Conservation (phyloP, 2,888 invertebrate species). For the Eledone cirrhosa region DNA sequence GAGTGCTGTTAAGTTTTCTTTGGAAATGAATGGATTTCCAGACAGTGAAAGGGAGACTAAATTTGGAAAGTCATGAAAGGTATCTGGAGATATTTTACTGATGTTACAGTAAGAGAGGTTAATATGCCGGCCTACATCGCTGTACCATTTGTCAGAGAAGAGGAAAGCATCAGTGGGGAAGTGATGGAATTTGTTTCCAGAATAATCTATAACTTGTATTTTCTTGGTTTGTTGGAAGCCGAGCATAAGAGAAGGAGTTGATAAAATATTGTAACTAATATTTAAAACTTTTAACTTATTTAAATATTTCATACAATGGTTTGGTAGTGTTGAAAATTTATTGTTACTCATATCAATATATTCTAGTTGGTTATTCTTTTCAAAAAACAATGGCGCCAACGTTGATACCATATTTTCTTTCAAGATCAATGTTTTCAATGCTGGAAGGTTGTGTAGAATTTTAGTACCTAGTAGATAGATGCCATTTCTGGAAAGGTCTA, state of each 20-base stretch:
- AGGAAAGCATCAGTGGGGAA: conserved; percentile 43
- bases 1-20: conserved; percentile 36
- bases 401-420: conserved; percentile 40
- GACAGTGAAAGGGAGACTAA: conserved; percentile 43
- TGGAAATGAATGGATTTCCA: conserved; percentile 41
- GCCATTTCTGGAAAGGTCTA: conserved; percentile 43
- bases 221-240: conserved; percentile 44
- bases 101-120: conserved; percentile 49
- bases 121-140: conserved; percentile 37
- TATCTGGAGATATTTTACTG: conserved; percentile 38
- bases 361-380: conserved; percentile 39
- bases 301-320: conserved; percentile 39
- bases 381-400: conserved; percentile 43
- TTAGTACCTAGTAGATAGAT: conserved; percentile 36
- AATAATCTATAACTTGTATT: conserved; percentile 43
- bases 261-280: conserved; percentile 45
- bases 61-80: conserved; percentile 39
- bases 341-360: conserved; percentile 49
- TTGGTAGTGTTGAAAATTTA: conserved; percentile 39
- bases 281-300: conserved; percentile 43
- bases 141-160: conserved; percentile 42
- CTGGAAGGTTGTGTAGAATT: conserved; percentile 37
- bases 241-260: conserved; percentile 40
- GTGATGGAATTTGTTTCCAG: conserved; percentile 41
- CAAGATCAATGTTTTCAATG: conserved; percentile 37